Evolutionary conservation across 2,797 vertebrate genomes (phyloP).

Genomic region (Molossus alvarezi): DNA sequence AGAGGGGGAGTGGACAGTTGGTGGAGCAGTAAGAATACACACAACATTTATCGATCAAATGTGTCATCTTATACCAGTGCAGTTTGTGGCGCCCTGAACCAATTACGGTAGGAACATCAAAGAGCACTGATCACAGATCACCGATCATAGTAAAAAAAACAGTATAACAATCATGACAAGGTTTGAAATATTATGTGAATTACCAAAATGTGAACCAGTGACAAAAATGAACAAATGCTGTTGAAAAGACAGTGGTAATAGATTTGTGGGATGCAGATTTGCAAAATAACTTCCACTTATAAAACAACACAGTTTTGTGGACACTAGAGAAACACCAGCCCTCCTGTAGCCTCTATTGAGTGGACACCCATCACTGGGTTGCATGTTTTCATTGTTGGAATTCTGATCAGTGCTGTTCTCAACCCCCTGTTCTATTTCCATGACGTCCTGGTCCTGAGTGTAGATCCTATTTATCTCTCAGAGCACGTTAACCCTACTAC

Average conservation of each 20-base stretch:
- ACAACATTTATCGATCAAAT: background rate
- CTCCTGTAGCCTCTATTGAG: background rate
- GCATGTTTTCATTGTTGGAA: background rate
- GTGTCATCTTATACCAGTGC: background rate
- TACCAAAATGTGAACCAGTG: background rate
- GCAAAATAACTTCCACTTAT: background rate
- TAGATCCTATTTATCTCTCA: background rate
- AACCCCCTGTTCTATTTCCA: background rate
- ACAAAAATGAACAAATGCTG: background rate
- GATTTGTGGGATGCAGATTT: background rate
- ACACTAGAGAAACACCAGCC: background rate
- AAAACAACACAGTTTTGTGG: background rate
- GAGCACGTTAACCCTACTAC: background rate
- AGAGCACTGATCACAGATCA: background rate
- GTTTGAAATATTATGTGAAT: background rate
- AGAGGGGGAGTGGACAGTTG: background rate
- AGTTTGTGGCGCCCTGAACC: background rate
- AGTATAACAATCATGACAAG: background rate
- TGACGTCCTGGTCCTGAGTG: background rate
- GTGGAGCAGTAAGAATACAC: background rate
- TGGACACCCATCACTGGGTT: no score
- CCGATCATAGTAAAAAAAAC: background rate
- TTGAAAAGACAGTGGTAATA: background rate
- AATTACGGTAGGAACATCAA: background rate
- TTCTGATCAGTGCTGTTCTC: background rate